Evolutionary conservation across 2,113 vertebrate species (phyloP), one percentile per base, ranked within the genome.

Genomic region (Eolophus roseicapilla): DNA sequence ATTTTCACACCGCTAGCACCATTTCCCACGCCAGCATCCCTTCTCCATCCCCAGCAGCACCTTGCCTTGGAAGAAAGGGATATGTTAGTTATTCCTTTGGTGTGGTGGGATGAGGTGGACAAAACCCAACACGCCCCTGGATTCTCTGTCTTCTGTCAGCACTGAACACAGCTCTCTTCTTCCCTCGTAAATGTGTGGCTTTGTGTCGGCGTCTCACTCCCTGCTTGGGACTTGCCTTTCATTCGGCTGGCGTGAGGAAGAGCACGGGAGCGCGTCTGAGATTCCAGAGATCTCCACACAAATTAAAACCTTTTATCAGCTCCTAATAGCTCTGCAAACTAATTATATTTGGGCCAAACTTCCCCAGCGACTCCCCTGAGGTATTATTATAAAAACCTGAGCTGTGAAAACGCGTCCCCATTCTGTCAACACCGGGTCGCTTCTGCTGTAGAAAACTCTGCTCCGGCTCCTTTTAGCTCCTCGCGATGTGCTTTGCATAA

Each of bases 271-370:
- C 11, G 76, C 11, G 59, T 59, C 97, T 97, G 96, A 97, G 96
- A 97, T 97, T 81, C 35, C 7, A 88, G 93, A 97, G 97, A 97
- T 97, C 96, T 90, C 92, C 90, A 78, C 91, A 39, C 97, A 97
- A 98, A 98, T 98, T 98, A 98, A 98, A 98, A 97, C 95, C 97
- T 97, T 98, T 98, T 98, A 98, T 98, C 97, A 97, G 95, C 79
- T 86, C 95, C 96, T 98, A 96, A 97, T 98, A 98, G 97, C 98
- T 98, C 96, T 96, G 97, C 97, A 97, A 98, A 98, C 97, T 98
- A 98, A 98, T 98, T 98, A 98, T 97, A 98, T 97, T 98, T 98
- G 97, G 98, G 95, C 91, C 98, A 97, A 97, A 98, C 97, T 97
- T 98, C 90, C 93, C 97, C 93, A 70, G 92, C 13, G 92, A 95